Base-by-base conservation (phyloP, 2,888 invertebrate genomes). In the Ischnura elegans region DNA sequence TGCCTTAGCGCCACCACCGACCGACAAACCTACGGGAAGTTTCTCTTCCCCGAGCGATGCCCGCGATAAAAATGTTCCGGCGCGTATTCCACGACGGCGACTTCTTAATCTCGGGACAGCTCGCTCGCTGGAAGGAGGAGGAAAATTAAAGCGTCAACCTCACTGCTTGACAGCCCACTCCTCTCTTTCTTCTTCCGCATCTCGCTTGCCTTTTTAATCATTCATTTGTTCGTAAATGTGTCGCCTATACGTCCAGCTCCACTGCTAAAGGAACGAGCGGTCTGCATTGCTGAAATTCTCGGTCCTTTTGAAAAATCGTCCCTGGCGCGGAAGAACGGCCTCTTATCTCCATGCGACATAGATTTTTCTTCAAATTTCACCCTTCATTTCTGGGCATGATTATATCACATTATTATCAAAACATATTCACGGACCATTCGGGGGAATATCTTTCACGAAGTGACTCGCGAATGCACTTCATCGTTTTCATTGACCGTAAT, bases 111-210 rank as follows among this genome's bases (percentile, higher is more conserved):
- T 36, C 76, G 0, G 76, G 76, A 76, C 76, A 61, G 6, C 76
- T 36, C 51, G 51, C 51, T 13, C 51, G 36, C 76, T 66, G 66
- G 29, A 66, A n/a, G 29, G 29, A 66, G 21, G 55, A 61, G 25
- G 76, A 10, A 76, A 76, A 76, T 76, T 76, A 76, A 76, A 76
- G 76, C 76, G 76, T 76, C 76, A 76, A n/a, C 76, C 76, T 8
- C 13, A 36, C 76, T 36, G 25, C 76, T 29, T 76, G 76, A 76
- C 76, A 76, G 76, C 76, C 76, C n/a, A n/a, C n/a, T n/a, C 13
- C 25, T 51, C 47, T 51, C 51, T 51, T n/a, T 66, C 76, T 76
- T 16, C 76, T 76, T 76, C 76, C 76, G 76, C 76, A 16, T 76
- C 76, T 76, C 25, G 61, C 36, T 76, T 76, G 8, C 61, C 13